Evolutionary conservation across 2,888 invertebrate genomes (phyloP).

Genomic region (Choristoneura rosaceana): DNA sequence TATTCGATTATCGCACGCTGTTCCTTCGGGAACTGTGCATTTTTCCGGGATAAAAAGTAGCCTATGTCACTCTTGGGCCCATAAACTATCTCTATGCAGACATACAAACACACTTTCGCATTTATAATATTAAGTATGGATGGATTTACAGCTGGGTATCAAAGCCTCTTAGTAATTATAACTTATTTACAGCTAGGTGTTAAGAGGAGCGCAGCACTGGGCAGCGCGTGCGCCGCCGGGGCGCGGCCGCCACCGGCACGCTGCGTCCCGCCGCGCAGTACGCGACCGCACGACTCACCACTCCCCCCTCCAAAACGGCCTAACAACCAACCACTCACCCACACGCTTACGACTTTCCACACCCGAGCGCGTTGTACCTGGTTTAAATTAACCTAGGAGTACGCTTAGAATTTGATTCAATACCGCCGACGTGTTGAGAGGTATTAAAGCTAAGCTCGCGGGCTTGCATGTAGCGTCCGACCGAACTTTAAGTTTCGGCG

Average conservation of each 20-base stretch:
- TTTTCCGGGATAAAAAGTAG: too few species aligned
- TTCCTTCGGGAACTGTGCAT: too few species aligned
- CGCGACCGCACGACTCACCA: constrained; percentile 42
- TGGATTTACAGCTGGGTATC: too few species aligned
- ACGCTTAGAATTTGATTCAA: constrained; percentile 40
- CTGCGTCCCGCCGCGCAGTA: constrained; percentile 51
- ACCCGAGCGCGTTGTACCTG: neutral
- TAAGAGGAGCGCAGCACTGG: constrained; percentile 57
- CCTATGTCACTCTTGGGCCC: too few species aligned
- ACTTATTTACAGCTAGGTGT: constrained; percentile 15
- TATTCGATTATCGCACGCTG: too few species aligned
- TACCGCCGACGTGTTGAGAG: constrained; percentile 37
- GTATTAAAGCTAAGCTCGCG: constrained; percentile 21
- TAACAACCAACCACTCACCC: constrained; percentile 15
- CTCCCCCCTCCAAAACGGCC: constrained; percentile 25
- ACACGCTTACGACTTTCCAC: constrained; percentile 20
- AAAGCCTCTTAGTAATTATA: too few species aligned
- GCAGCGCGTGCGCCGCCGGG: constrained; percentile 62
- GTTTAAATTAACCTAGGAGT: constrained; percentile 40
- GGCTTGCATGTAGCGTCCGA: constrained; percentile 2
- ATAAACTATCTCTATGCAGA: too few species aligned
- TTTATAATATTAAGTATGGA: too few species aligned
- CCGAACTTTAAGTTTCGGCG: too few species aligned
- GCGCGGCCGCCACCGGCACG: constrained; percentile 66
- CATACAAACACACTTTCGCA: too few species aligned